Conservation (phyloP, 2,113 vertebrate species). For the Heterocephalus glaber region DNA sequence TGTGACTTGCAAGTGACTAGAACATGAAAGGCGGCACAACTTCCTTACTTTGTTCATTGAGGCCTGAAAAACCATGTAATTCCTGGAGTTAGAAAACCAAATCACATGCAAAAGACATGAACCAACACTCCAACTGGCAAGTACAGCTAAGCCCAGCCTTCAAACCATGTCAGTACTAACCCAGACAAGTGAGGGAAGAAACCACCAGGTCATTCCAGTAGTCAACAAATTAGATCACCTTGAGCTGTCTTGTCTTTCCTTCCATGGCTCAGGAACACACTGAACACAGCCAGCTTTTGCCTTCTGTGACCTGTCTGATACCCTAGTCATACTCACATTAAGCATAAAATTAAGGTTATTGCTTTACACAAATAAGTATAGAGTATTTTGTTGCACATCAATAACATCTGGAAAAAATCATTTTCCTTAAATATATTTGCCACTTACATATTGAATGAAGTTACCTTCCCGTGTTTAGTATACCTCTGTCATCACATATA, state of each 20-base stretch:
- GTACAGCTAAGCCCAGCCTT: not conserved
- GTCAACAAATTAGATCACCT: not conserved
- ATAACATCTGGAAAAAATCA: not conserved
- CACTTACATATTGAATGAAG: not conserved
- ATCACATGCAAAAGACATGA: not conserved
- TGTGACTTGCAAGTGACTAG: not conserved
- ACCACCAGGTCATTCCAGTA: not conserved
- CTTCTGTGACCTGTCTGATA: not conserved
- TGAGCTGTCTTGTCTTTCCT: not conserved
- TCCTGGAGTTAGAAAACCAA: not conserved
- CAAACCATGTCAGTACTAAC: not conserved
- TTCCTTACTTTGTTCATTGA: not conserved
- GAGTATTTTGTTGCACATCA: not conserved
- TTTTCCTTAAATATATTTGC: not conserved
- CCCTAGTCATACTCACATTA: not conserved
- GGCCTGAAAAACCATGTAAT: not conserved
- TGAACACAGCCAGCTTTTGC: not conserved
- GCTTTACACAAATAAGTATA: not conserved
- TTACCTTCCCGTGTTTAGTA: not conserved
- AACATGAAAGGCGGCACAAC: not conserved
- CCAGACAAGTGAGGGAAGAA: not conserved
- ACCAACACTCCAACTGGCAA: too few species aligned
- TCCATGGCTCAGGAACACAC: not conserved
- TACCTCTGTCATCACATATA: not conserved
- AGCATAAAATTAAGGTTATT: not conserved